Percentiles rank a stretch among this genome's conserved stretches.
Conservation (phyloP, 1,140 invertebrate species). For the Pseudomyrmex concolor region DNA sequence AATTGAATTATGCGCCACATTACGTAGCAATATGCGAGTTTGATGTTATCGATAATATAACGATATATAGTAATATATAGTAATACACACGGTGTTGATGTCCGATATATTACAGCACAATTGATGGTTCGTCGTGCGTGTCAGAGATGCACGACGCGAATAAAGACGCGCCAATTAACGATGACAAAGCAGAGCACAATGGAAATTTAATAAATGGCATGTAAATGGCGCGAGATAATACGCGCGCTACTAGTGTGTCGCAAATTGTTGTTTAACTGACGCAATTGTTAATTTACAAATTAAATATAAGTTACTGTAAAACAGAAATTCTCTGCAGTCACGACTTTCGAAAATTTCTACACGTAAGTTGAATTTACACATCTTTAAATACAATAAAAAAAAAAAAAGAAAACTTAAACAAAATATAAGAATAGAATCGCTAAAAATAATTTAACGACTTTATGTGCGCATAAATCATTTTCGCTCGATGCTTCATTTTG, state of each 20-base stretch:
- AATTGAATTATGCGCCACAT: conserved; percentile 35
- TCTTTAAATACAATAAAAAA: background rate
- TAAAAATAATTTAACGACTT: conserved; percentile 17
- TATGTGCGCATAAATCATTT: background rate
- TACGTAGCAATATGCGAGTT: conserved; percentile 21
- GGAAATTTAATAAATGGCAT: conserved; percentile 11
- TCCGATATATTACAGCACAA: background rate
- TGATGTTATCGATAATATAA: conserved; percentile 24
- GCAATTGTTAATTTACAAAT: background rate
- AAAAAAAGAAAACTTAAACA: background rate
- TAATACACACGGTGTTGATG: background rate
- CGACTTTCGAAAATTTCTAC: background rate
- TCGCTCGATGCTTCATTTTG: background rate
- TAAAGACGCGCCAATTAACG: conserved; percentile 52
- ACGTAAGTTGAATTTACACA: background rate
- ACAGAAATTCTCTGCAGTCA: background rate
- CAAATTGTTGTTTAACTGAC: conserved; percentile 30
- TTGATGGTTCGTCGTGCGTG: conserved; percentile 19
- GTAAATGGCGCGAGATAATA: background rate
- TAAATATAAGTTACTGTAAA: background rate
- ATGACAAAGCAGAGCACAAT: conserved; percentile 21
- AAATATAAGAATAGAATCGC: background rate
- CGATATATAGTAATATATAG: background rate
- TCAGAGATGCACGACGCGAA: conserved; percentile 3
- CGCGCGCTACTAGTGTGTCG: background rate